Evolutionary conservation across 2,797 vertebrate species (phyloP), one percentile per base, ranked within the genome.

Genomic region (Sebastes baramenuke): DNA sequence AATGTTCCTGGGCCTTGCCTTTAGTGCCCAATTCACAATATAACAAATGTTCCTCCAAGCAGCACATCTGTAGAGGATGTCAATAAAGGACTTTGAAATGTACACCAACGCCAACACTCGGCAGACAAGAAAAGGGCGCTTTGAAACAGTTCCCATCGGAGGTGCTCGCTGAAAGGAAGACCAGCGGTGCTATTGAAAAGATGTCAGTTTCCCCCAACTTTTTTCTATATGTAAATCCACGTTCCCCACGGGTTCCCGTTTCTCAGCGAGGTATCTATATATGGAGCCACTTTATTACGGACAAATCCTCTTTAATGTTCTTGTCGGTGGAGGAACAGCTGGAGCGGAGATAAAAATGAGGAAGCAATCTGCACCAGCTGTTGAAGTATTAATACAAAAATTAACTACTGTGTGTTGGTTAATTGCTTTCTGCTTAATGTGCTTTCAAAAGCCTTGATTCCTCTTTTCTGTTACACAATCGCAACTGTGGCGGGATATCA

Each of bases 341-440:
- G 94, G 92, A 95, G 92, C 77, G 72, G 87, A 95, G 95, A 96
- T 95, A 95, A 95, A 94, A 95, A 94, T 81, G 92, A 94, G 88
- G 88, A 91, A 94, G 92, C 93, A 92, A 93, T 94, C 92, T 92
- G 89, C 93, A 89, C 92, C 94, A 95, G 95, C 95, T 96, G 95
- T 93, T 95, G 91, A 94, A 93, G 94, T 92, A 95, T 95, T 95
- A 95, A 95, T 95, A 94, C 91, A 94, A 94, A 94, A 96, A 95
- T 95, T 94, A 96, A 95, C 94, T 94, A 94, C 95, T 94, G 91
- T 94, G 95, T 94, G 94, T 94, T 93, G 93, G 93, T 95, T 95
- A 96, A 96, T 96, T 95, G 94, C 95, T 95, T 96, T 95, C 94
- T 94, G 94, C 92, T 94, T 96, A 96, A 96, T 95, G 95, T 95